Percentiles rank a stretch among this genome's conserved stretches.
Evolutionary conservation across 2,797 vertebrate species (phyloP).

Genomic region (Ataeniobius toweri): DNA sequence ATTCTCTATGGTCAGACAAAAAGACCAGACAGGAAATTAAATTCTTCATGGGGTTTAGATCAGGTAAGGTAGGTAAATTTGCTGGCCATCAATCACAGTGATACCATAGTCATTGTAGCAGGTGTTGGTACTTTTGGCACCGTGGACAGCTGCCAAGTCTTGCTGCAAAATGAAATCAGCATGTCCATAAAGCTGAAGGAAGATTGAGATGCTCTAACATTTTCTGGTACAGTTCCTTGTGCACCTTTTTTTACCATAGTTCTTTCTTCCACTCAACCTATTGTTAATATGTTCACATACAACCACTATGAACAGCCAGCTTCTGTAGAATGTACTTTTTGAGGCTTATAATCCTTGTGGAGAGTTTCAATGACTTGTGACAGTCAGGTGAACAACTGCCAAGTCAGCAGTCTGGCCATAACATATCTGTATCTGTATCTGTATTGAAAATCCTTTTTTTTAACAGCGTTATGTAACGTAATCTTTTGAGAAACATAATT

Average conservation of each 20-base stretch:
- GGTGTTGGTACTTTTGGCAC: neutral
- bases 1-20: neutral
- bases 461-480: neutral
- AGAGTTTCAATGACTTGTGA: neutral
- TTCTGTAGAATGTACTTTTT: neutral
- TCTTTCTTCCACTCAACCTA: constrained; percentile 1
- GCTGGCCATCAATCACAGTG: neutral
- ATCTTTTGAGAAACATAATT: neutral
- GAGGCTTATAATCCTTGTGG: neutral
- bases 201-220: neutral
- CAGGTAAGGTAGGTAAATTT: neutral
- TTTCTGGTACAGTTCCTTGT: neutral
- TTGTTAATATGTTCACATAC: neutral
- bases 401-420: neutral
- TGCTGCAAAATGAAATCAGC: neutral
- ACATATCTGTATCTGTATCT: neutral
- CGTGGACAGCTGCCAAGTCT: neutral
- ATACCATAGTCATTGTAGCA: neutral
- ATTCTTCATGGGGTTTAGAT: neutral
- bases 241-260: neutral
- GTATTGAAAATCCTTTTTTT: neutral
- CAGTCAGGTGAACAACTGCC: neutral
- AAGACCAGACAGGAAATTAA: neutral
- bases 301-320: neutral
- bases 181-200: neutral